Base-by-base conservation (phyloP, 2,113 vertebrate genomes). In the Cyprinodon variegatus region DNA sequence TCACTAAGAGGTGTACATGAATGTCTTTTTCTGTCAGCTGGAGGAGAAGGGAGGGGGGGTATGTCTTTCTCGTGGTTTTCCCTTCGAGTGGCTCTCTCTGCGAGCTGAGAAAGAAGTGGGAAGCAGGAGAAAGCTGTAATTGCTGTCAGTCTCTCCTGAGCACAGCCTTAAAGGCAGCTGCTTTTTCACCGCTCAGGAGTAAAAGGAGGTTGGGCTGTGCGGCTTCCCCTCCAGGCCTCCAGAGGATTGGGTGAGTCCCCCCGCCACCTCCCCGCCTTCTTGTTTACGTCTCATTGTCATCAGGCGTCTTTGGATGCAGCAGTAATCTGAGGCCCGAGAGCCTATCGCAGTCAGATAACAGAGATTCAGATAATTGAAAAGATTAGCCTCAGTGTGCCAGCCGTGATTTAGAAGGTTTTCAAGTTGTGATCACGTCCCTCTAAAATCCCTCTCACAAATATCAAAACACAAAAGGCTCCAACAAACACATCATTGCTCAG, bases 61-160 rank as follows among this genome's bases (percentile, higher is more conserved):
- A 78, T 88, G 86, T 79, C 87, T 88, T 90, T 87, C 77, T 89
- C 65, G 85, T 88, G 92, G 90, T 90, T 93, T 57, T 90, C 88
- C 78, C 84, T 78, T 86, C 20, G 77, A 90, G 90, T 87, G 89
- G 86, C 83, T 91, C 86, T 89, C 76, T 50, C 14, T 79, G 41
- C 70, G 14, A 29, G 65, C 82, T 76, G 70, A 73, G 81, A 70
- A 74, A 74, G 61, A 65, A 46, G 68, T 6, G 48, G 63, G 75
- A n/a, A 74, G 85, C 68, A 72, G 88, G 74, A 86, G 86, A 76
- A 57, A 82, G 84, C 89, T 88, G 90, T 95, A 94, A 94, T 94
- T 95, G 94, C 94, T 95, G 94, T 95, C 94, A 95, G 90, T 94
- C 92, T 93, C 86, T 91, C 85, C 88, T 89, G 83, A 91, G 89